Evolutionary conservation across 2,797 vertebrate genomes (phyloP), one percentile per base, ranked within the genome.

Genomic region (Emys orbicularis): DNA sequence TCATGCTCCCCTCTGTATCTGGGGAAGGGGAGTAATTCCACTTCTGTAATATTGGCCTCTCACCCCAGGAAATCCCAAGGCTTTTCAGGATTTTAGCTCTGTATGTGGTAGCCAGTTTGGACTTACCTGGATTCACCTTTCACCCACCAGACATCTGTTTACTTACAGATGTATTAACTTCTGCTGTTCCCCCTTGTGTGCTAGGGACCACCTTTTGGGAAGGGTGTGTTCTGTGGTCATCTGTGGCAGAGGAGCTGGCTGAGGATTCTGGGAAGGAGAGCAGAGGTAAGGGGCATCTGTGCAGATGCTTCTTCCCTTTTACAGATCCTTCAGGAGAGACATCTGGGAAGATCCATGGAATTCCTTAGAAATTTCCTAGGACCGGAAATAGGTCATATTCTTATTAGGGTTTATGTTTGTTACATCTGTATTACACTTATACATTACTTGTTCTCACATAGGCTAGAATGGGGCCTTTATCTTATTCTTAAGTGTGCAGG

Each of bases 401-500:
- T 54, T 54, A 54, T 54, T 54, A 23, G 53, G 8, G 53, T 54
- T 54, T 23, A 23, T 54, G 53, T 21, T 23, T 54, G 53, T 21
- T 23, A 23, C 8, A 54, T 54, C 6, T 54, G 8, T 54, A 21
- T 54, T 54, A 54, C 53, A 23, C 53, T 54, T 23, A 54, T 54
- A 54, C 53, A 54, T 54, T 16, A 52, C 50, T 52, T 52, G 50
- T 52, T 52, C 15, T 52, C 50, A 52, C 50, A 52, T 52, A 52
- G 50, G 50, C 15, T 52, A 27, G 50, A 27, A 83, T 4, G 4
- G 50, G 56, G 27, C 52, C 34, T 1, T 0, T 44, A 12, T 31
- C 8, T 88, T 86, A 72, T 90, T 92, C 61, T 29, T 81, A 41
- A 81, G 65, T 88, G 76, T 47, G 56, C 56, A 57, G 56, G 27